Conservation (phyloP, 2,113 vertebrate species). For the Himantopus leucocephalus region DNA sequence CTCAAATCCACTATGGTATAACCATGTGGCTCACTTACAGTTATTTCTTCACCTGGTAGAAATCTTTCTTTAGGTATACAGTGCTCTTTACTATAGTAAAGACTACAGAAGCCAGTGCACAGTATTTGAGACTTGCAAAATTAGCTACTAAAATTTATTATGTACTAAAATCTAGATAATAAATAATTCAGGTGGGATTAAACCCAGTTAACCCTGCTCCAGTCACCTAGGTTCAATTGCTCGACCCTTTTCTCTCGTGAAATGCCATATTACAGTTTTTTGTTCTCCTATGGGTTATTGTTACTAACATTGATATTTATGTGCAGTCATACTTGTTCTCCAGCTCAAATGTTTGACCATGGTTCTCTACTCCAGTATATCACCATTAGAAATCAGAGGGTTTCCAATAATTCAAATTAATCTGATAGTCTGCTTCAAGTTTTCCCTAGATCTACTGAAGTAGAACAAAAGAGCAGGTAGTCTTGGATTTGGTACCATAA, state of each 20-base stretch:
- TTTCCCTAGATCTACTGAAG: background rate
- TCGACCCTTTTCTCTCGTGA: background rate
- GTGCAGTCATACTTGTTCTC: background rate
- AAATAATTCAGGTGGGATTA: slow-evolving; percentile 40
- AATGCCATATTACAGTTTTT: background rate
- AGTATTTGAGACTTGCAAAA: slow-evolving; percentile 24
- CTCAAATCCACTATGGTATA: background rate
- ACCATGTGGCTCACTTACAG: background rate
- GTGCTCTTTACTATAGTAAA: background rate
- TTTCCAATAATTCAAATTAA: background rate
- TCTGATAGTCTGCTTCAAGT: background rate
- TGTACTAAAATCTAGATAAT: background rate
- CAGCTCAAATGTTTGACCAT: background rate
- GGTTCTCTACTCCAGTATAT: background rate
- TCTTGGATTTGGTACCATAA: background rate
- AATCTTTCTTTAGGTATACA: background rate
- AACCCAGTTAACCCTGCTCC: background rate
- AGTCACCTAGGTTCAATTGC: background rate
- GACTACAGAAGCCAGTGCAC: background rate
- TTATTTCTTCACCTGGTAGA: background rate
- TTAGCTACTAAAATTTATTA: slow-evolving; percentile 26
- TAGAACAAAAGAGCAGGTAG: background rate
- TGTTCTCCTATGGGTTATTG: background rate
- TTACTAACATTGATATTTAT: background rate
- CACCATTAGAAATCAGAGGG: background rate